Conservation (phyloP, 1,140 invertebrate genomes). For the Limonius californicus region DNA sequence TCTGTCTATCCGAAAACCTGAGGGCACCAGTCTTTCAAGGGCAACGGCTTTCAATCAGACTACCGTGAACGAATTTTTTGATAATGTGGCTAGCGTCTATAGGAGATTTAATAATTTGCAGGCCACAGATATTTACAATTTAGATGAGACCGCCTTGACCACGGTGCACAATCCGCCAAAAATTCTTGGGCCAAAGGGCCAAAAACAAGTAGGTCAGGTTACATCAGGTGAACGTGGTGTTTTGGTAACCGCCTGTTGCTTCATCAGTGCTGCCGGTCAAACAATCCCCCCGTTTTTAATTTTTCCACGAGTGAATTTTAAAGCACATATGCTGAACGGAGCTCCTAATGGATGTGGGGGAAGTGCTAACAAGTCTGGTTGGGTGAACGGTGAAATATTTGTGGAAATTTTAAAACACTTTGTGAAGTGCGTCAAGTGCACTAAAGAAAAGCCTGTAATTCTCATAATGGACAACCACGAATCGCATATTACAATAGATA, state of each 20-base stretch:
- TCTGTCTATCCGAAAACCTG: slow-evolving; percentile 45
- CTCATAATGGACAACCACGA: slow-evolving; percentile 14
- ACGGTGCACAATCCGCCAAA: no score
- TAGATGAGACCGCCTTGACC: no score
- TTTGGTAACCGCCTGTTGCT: slow-evolving; percentile 3
- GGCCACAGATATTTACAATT: no score
- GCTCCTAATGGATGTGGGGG: background rate
- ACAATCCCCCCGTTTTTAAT: slow-evolving; percentile 40
- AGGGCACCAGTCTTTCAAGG: slow-evolving; percentile 44
- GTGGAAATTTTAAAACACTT: slow-evolving; percentile 6
- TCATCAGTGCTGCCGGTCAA: slow-evolving; percentile 23
- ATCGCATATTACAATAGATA: background rate
- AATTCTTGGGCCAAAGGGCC: no score
- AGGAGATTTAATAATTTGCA: no score
- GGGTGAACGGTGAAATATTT: slow-evolving; percentile 19
- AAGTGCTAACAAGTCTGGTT: background rate
- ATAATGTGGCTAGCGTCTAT: no score
- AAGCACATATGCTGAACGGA: slow-evolving; percentile 1
- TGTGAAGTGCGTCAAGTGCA: background rate
- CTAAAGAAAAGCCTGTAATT: background rate
- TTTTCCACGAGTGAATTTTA: slow-evolving; percentile 12
- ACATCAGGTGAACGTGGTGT: slow-evolving; percentile 27
- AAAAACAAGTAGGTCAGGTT: slow-evolving; percentile 42
- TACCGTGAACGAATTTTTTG: no score
- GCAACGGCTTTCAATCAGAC: no score